Evolutionary conservation across 2,797 vertebrate species (phyloP).

Genomic region (Phoeniculus purpureus): DNA sequence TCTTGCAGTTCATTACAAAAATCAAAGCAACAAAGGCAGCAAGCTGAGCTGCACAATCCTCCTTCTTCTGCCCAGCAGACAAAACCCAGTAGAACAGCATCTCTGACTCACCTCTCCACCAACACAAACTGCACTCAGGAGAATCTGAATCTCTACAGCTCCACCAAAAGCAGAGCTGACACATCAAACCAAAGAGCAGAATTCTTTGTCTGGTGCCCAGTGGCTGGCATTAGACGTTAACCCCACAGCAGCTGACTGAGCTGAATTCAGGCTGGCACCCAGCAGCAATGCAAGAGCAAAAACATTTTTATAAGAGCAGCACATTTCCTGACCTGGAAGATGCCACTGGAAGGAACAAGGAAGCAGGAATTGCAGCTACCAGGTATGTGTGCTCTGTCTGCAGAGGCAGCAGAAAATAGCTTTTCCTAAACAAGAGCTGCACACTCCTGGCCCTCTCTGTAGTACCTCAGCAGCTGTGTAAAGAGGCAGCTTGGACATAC

Average conservation of each 20-base stretch:
- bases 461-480: not conserved
- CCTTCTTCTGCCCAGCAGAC: slow-evolving; percentile 8
- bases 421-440: not conserved
- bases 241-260: not conserved
- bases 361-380: not conserved
- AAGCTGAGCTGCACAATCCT: slow-evolving; percentile 16
- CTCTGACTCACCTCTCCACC: not conserved
- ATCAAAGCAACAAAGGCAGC: slow-evolving; percentile 33
- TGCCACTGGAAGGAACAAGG: not conserved
- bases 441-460: not conserved
- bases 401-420: not conserved
- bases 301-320: not conserved
- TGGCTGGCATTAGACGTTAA: slow-evolving; percentile 14
- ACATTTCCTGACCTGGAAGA: not conserved
- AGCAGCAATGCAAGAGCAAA: not conserved
- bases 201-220: not conserved
- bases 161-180: slow-evolving; percentile 24
- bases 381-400: not conserved
- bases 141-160: not conserved
- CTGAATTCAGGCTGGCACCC: not conserved
- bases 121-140: not conserved
- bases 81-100: not conserved
- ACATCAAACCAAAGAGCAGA: slow-evolving; percentile 9
- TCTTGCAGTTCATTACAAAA: slow-evolving; percentile 48
- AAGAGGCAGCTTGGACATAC: not conserved